A percentile compares a stretch with the other conserved stretches of the same genome.
These are phyloP conservation scores for Eucera pruinosa DNA, from an alignment of 2,888 invertebrate genomes.

Conservation along the genomic window DNA sequence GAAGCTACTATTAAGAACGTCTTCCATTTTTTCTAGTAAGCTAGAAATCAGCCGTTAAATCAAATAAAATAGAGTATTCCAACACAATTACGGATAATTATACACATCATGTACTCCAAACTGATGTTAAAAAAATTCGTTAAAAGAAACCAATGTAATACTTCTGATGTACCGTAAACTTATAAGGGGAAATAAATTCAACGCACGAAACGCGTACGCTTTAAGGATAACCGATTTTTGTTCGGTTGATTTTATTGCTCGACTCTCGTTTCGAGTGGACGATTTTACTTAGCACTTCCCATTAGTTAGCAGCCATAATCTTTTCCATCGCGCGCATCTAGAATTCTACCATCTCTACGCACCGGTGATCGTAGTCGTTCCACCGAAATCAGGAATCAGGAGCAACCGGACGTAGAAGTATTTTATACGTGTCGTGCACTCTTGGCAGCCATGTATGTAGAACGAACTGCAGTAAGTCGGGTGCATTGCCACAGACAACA, in stretches of 20 bases:
- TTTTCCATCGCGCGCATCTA: constrained; percentile 35
- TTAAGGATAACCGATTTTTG: constrained; percentile 25
- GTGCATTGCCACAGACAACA: constrained; percentile 56
- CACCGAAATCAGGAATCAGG: constrained; percentile 68
- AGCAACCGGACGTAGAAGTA: constrained; percentile 62
- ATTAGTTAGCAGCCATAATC: constrained; percentile 43
- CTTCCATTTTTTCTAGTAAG: too few species aligned
- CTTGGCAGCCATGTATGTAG: constrained; percentile 67
- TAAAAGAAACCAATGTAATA: not conserved
- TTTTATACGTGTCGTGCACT: constrained; percentile 67
- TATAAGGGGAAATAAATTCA: not conserved
- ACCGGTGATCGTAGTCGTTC: constrained; percentile 51
- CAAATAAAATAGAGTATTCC: too few species aligned
- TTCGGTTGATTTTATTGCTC: constrained; percentile 28
- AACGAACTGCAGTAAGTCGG: constrained; percentile 68
- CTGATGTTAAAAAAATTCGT: not conserved
- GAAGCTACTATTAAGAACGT: too few species aligned
- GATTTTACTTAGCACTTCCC: constrained; percentile 47
- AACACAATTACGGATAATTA: not conserved
- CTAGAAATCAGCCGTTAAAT: not conserved
- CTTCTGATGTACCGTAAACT: not conserved
- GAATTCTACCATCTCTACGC: constrained; percentile 57
- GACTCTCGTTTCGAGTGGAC: constrained; percentile 33
- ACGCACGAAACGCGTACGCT: not conserved
- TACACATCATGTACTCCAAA: not conserved